Conservation (phyloP, 2,113 vertebrate genomes). For the Tympanuchus pallidicinctus region DNA sequence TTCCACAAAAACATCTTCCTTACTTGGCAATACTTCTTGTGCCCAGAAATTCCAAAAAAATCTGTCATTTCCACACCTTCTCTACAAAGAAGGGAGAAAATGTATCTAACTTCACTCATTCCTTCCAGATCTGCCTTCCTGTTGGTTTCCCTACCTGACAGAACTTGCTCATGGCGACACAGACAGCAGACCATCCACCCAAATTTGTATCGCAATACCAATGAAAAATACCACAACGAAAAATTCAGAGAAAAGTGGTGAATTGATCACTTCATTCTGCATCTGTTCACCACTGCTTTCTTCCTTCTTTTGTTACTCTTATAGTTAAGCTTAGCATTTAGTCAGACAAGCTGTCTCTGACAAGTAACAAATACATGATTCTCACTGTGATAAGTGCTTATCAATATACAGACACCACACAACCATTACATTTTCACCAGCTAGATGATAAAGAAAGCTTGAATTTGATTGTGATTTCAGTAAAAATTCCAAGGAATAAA, state of each 20-base stretch:
- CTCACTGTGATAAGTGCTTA: not conserved
- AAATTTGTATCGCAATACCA: not conserved
- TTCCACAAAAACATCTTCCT: not conserved
- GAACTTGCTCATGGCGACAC: accelerated
- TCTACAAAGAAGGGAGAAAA: not conserved
- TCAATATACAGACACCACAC: not conserved
- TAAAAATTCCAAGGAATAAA: not conserved
- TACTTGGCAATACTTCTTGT: not conserved
- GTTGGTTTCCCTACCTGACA: not conserved
- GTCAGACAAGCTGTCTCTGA: slow-evolving; percentile 38
- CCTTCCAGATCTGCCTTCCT: not conserved
- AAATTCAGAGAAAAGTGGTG: not conserved
- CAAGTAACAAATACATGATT: not conserved
- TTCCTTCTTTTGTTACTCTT: slow-evolving; percentile 28
- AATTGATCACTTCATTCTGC: slow-evolving; percentile 13
- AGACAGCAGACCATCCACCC: not conserved
- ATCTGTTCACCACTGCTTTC: not conserved
- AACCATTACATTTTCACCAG: not conserved
- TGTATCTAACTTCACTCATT: not conserved
- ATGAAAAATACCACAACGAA: not conserved
- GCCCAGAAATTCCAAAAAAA: not conserved
- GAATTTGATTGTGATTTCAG: not conserved
- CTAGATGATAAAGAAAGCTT: not conserved
- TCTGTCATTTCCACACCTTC: not conserved
- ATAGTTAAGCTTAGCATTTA: slow-evolving; percentile 13